Conservation (phyloP, 1,140 invertebrate species). For the Araneus ventricosus region DNA sequence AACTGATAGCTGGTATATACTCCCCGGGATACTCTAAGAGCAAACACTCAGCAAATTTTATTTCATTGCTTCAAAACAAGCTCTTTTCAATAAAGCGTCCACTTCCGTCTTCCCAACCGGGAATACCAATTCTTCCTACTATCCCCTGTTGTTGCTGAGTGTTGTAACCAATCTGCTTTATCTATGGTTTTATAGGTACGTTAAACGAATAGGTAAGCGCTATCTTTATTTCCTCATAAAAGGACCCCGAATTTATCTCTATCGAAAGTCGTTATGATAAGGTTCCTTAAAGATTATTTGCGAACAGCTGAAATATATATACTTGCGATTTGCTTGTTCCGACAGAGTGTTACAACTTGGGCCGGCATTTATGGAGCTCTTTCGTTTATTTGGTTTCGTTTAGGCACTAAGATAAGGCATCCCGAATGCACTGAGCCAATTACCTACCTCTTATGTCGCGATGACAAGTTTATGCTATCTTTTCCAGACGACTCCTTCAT, state of each 20-base stretch:
- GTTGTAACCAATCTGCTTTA: constrained; percentile 32
- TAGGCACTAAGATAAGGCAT: constrained; percentile 2
- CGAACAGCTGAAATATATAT: constrained; percentile 35
- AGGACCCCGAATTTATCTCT: constrained; percentile 41
- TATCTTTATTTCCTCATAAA: constrained; percentile 61
- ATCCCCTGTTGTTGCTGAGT: not conserved
- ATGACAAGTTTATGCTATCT: constrained; percentile 30
- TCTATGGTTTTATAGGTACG: constrained; percentile 60
- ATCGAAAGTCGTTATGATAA: constrained; percentile 66
- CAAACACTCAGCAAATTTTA: constrained; percentile 22
- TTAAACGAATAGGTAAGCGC: constrained; percentile 37
- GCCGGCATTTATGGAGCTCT: constrained; percentile 1
- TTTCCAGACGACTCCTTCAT: not conserved
- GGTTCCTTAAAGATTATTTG: constrained; percentile 60
- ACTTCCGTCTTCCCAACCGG: constrained; percentile 27
- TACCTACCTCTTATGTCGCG: constrained; percentile 7
- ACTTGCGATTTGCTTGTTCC: constrained; percentile 45
- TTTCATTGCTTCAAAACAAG: constrained; percentile 2
- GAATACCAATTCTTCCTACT: not conserved
- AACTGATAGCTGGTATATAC: constrained; percentile 8
- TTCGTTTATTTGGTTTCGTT: constrained; percentile 42
- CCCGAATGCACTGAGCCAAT: constrained; percentile 36
- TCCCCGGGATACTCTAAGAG: not conserved
- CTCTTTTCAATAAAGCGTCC: constrained; percentile 1
- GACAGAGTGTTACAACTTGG: constrained; percentile 31